Percentiles rank a stretch among this genome's conserved stretches.
These are phyloP conservation scores for Cylindroiulus punctatus DNA, from an alignment of 2,888 invertebrate genomes.

Conservation along the genomic window DNA sequence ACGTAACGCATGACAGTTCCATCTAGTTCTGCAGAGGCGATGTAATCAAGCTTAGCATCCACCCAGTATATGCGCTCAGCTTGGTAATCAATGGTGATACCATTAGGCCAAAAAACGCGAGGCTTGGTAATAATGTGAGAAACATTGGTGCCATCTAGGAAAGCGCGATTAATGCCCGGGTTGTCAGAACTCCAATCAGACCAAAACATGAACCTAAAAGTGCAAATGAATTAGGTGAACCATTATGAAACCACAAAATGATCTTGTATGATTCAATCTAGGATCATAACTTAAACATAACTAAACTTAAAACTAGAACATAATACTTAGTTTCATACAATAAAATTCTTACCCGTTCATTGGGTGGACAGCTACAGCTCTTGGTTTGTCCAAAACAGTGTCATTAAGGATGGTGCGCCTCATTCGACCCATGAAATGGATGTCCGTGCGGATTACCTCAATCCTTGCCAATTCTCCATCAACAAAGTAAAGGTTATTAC, in stretches of 20 bases:
- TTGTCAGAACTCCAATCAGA: constrained; percentile 85
- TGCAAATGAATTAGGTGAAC: not conserved
- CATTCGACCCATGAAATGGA: constrained; percentile 75
- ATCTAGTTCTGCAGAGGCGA: constrained; percentile 79
- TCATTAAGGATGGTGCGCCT: constrained; percentile 78
- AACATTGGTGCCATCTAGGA: constrained; percentile 77
- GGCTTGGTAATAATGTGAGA: constrained; percentile 67
- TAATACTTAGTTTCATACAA: too few species aligned
- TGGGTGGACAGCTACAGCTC: constrained; percentile 86
- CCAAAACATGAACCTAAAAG: constrained; percentile 76
- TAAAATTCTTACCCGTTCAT: constrained; percentile 71
- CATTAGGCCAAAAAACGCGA: constrained; percentile 84
- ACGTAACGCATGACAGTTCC: constrained; percentile 76
- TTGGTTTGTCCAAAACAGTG: constrained; percentile 75
- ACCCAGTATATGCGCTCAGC: constrained; percentile 87
- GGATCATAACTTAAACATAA: too few species aligned
- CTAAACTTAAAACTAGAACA: too few species aligned
- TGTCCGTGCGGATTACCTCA: constrained; percentile 79
- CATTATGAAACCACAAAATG: too few species aligned
- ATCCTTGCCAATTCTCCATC: constrained; percentile 83
- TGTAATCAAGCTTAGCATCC: constrained; percentile 83
- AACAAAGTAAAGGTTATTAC: constrained; percentile 85
- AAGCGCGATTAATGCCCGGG: constrained; percentile 81
- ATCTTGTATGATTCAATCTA: too few species aligned
- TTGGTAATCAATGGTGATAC: constrained; percentile 84